A percentile compares a stretch with the other conserved stretches of the same genome.
Conservation (phyloP, 2,797 vertebrate species). For the Dromococcyx pavoninus region DNA sequence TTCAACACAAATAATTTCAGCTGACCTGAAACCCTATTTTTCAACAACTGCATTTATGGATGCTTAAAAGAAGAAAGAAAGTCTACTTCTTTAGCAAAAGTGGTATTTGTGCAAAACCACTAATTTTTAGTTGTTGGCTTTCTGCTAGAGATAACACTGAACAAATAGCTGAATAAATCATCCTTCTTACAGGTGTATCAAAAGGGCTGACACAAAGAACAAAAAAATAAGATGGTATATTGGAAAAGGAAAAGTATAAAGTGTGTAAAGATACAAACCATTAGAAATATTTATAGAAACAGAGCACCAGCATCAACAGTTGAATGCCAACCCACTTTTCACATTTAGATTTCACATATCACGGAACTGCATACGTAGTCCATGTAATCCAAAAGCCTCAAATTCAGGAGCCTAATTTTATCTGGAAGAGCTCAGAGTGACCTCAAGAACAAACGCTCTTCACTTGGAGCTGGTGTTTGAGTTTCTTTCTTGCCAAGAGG, state of each 20-base stretch:
- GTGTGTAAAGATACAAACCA: background rate
- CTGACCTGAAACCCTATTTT: background rate
- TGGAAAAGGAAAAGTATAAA: background rate
- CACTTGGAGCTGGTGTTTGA: rapidly evolving
- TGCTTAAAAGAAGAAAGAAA: background rate
- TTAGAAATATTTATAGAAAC: background rate
- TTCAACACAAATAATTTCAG: background rate
- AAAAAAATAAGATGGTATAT: background rate
- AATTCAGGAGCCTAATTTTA: background rate
- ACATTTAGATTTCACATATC: background rate
- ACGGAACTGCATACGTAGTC: rapidly evolving
- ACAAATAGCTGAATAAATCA: background rate
- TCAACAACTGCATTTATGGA: background rate
- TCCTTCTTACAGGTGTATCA: background rate
- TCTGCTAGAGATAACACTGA: background rate
- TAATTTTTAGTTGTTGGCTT: background rate
- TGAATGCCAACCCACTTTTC: background rate
- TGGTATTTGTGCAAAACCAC: background rate
- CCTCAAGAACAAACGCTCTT: background rate
- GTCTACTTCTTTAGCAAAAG: background rate
- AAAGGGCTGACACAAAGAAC: background rate
- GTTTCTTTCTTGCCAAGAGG: rapidly evolving
- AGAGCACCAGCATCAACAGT: rapidly evolving
- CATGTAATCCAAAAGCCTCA: background rate
- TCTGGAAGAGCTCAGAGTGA: background rate